Evolutionary conservation across 1,140 invertebrate species (phyloP).

Genomic region (Littorina saxatilis): DNA sequence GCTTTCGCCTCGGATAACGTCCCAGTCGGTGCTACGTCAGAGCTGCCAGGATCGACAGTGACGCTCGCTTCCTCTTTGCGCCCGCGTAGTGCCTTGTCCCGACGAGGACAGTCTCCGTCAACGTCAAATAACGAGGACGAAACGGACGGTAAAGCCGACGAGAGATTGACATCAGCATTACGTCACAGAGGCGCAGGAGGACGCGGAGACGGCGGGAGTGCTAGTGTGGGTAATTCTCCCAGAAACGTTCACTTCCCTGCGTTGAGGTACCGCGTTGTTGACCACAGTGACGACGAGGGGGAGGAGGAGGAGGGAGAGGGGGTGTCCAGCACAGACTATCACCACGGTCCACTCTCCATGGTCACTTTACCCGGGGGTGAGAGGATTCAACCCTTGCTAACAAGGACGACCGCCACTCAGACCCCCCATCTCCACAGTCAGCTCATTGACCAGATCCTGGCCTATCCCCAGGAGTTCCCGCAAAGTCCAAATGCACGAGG

Average conservation of each 20-base stretch:
- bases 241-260: not conserved
- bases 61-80: not conserved
- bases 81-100: not conserved
- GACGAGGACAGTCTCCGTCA: not conserved
- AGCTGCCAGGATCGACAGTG: not conserved
- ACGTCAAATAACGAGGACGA: too few species aligned
- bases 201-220: not conserved
- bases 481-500: not conserved
- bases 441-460: constrained; percentile 38
- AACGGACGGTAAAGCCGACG: too few species aligned
- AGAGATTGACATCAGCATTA: not conserved
- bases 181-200: not conserved
- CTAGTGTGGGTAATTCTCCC: not conserved
- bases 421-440: constrained; percentile 52
- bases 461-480: constrained; percentile 16
- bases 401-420: constrained; percentile 49
- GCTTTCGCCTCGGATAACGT: constrained; percentile 11
- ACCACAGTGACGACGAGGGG: not conserved
- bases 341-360: constrained; percentile 23
- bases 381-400: constrained; percentile 25
- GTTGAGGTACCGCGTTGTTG: not conserved
- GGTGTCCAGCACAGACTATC: constrained; percentile 37
- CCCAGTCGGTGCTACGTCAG: constrained; percentile 1
- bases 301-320: constrained; percentile 5
- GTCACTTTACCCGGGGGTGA: constrained; percentile 27